A percentile compares a stretch with the other conserved stretches of the same genome.
phyloP scores from a whole-genome alignment of 1,140 invertebrate species.

The Bombus sylvicola region DNA sequence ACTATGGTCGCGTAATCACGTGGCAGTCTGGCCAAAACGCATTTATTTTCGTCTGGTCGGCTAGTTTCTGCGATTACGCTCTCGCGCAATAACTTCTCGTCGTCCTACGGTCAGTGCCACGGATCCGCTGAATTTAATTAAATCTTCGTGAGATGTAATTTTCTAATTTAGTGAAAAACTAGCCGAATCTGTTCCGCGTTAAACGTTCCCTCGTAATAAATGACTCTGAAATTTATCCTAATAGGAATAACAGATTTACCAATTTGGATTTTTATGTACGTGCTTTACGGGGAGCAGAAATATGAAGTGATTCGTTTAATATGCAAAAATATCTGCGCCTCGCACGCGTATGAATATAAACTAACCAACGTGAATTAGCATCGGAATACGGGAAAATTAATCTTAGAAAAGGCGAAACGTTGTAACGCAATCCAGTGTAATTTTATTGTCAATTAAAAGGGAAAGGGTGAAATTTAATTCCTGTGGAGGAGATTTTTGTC shows the following conservation, averaged over 20 bases:
- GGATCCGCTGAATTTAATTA: slow-evolving; percentile 42
- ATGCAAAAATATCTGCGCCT: background rate
- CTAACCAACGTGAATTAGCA: no score
- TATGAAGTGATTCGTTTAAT: background rate
- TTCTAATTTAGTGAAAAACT: slow-evolving; percentile 47
- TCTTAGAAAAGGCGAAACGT: background rate
- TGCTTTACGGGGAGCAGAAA: no score
- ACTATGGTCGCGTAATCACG: slow-evolving; percentile 31
- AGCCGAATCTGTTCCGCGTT: background rate
- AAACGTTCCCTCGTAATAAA: background rate
- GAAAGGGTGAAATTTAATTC: background rate
- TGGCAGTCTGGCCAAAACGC: background rate
- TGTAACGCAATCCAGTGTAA: background rate
- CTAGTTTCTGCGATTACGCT: slow-evolving; percentile 42
- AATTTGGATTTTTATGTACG: no score
- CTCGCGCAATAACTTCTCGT: slow-evolving; percentile 26
- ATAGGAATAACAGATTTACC: background rate
- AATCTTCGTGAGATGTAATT: slow-evolving; percentile 30
- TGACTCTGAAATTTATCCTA: background rate
- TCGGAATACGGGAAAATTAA: no score
- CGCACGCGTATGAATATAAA: no score
- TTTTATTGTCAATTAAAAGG: background rate
- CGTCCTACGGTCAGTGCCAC: slow-evolving; percentile 1
- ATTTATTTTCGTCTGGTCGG: slow-evolving; percentile 35
- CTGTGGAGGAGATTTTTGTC: no score